Base-by-base conservation (phyloP, 2,113 vertebrate species). In the Chaetops frenatus region DNA sequence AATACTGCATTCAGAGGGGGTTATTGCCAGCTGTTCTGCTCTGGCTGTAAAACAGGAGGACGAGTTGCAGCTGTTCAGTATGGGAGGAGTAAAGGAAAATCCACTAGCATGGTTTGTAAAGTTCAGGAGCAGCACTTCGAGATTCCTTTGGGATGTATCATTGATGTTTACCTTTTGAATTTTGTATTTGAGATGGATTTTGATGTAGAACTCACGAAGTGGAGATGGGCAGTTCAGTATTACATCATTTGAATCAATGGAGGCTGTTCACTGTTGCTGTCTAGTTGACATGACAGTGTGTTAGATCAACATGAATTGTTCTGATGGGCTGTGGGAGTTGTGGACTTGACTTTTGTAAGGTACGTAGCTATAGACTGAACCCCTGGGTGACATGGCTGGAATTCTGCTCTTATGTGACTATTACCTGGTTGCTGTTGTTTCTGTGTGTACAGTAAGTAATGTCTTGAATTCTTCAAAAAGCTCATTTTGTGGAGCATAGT, bases 281-380 rank as follows among this genome's bases (percentile, higher is more conserved):
- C 76, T 88, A 54, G 90, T 62, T 88, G 71, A 74, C 36, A 31
- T n/a, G 36, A 66, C 40, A 44, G 58, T 44, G 58, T 66, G 79
- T 93, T 90, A 56, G 45, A 93, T 87, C 86, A 96, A 33, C 61
- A 33, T 66, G 73, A 74, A 50, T 81, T 94, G 82, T 92, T 81
- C 69, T 89, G 50, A 58, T 86, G 91, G 83, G 36, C 66, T 87
- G 45, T 93, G 76, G 62, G 69, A 90, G 28, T 84, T 82, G 35
- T 54, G 36, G 56, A 29, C 12, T 78, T 51, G 35, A 18, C 58
- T 64, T 79, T 65, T 67, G 62, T 44, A 50, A 74, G 33, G 33
- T 72, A 24, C 10, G 13, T 78, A 22, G 8, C 51, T 62, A 7
- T 47, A 81, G 72, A 50, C 31, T 79, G 65, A 56, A 66, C 72